phyloP scores from a whole-genome alignment of 1,140 invertebrate species.

The Cepaea nemoralis region DNA sequence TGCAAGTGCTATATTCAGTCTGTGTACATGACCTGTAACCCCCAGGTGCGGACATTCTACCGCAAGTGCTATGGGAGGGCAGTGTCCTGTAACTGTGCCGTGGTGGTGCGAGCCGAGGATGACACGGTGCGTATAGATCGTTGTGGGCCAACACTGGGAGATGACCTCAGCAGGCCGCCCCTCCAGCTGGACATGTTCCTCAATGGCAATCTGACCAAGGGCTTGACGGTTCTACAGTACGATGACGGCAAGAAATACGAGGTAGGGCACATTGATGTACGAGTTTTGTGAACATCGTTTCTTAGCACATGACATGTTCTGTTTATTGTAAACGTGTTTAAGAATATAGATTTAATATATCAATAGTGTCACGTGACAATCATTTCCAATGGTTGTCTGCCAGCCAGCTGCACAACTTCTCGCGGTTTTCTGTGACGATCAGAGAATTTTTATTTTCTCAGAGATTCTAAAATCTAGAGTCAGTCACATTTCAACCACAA shows the following conservation, averaged over 20 bases:
- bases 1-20: conserved; percentile 46
- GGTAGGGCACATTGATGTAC: conserved; percentile 33
- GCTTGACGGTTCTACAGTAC: conserved; percentile 42
- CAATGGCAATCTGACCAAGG: conserved; percentile 53
- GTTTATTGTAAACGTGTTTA: too few relatives aligned
- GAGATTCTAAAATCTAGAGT: too few relatives aligned
- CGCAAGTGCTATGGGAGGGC: conserved; percentile 40
- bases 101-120: conserved; percentile 55
- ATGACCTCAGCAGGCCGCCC: conserved; percentile 23
- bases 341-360: too few relatives aligned
- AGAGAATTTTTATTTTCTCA: too few relatives aligned
- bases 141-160: conserved; percentile 44
- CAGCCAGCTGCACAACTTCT: too few relatives aligned
- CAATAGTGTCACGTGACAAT: too few relatives aligned
- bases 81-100: conserved; percentile 64
- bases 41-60: conserved; percentile 57
- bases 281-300: too few relatives aligned
- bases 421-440: too few relatives aligned
- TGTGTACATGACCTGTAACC: too few relatives aligned
- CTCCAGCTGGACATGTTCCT: conserved; percentile 46
- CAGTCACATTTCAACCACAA: too few relatives aligned
- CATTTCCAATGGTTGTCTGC: too few relatives aligned
- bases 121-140: conserved; percentile 62
- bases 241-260: conserved; percentile 50
- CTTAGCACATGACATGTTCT: too few relatives aligned